A percentile compares a stretch with the other conserved stretches of the same genome.
Evolutionary conservation across 2,888 invertebrate genomes (phyloP).

Genomic region (Macaria notata): DNA sequence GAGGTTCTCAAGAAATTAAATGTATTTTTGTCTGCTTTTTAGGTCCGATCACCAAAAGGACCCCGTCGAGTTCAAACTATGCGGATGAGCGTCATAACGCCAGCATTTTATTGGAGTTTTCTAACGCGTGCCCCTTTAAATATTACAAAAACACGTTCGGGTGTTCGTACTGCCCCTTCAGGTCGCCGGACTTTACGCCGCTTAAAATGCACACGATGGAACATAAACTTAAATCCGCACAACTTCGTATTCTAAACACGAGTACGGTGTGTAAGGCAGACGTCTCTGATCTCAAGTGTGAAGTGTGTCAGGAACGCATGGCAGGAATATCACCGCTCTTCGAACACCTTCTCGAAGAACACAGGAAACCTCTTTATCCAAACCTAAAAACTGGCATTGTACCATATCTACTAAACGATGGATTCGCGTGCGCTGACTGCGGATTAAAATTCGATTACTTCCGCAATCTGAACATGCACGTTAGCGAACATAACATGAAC

Average conservation of each 20-base stretch:
- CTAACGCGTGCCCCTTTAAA: slow-evolving; percentile 14
- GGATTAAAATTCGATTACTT: slow-evolving; percentile 11
- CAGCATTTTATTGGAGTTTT: slow-evolving; percentile 10
- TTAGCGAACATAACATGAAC: slow-evolving; percentile 61
- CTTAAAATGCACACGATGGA: slow-evolving; percentile 1
- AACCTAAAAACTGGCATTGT: slow-evolving; percentile 35
- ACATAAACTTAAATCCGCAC: slow-evolving; percentile 1
- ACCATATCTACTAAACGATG: slow-evolving; percentile 29
- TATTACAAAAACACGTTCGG: slow-evolving; percentile 3
- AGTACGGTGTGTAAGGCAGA: slow-evolving; percentile 52
- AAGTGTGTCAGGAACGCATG: slow-evolving; percentile 47
- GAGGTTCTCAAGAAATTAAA: not conserved
- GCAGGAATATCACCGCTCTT: slow-evolving; percentile 48
- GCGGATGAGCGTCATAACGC: slow-evolving; percentile 13
- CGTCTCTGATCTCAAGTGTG: slow-evolving; percentile 54
- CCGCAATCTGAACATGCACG: slow-evolving; percentile 42
- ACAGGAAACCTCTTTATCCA: slow-evolving; percentile 52
- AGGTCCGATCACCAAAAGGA: slow-evolving; percentile 10
- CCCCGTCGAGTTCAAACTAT: not conserved
- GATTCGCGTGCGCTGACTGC: slow-evolving; percentile 19
- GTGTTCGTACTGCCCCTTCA: slow-evolving; percentile 12
- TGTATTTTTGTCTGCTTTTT: slow-evolving; percentile 16
- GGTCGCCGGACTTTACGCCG: slow-evolving; percentile 9
- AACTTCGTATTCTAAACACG: not conserved
- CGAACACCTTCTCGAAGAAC: slow-evolving; percentile 51